Percentiles rank a stretch among this genome's conserved stretches.
Conservation (phyloP, 2,888 invertebrate genomes). For the Latrodectus hesperus region DNA sequence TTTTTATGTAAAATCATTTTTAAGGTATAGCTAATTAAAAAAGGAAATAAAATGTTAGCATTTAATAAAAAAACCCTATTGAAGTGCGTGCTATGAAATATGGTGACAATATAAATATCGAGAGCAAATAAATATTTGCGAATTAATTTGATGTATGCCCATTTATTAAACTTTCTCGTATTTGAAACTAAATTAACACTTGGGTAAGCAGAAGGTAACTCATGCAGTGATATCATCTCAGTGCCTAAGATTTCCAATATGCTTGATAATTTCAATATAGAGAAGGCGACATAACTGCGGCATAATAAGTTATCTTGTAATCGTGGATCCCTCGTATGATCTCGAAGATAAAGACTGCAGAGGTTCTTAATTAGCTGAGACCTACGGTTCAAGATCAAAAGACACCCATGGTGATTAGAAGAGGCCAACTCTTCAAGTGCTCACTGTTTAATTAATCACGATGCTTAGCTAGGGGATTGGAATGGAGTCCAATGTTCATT, state of each 20-base stretch:
- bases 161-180: too few relatives aligned
- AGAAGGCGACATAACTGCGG: slow-evolving; percentile 26
- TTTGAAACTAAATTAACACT: too few relatives aligned
- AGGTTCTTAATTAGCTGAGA: slow-evolving; percentile 46
- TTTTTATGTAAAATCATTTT: too few relatives aligned
- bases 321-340: slow-evolving; percentile 32
- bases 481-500: slow-evolving; percentile 47
- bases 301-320: slow-evolving; percentile 46
- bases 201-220: too few relatives aligned
- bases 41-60: too few relatives aligned
- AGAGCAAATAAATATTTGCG: too few relatives aligned
- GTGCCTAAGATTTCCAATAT: slow-evolving; percentile 2
- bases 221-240: background rate
- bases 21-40: too few relatives aligned
- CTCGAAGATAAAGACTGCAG: slow-evolving; percentile 57
- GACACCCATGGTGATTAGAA: slow-evolving; percentile 61
- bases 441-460: slow-evolving; percentile 61
- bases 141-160: too few relatives aligned
- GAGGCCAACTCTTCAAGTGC: slow-evolving; percentile 59
- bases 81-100: too few relatives aligned
- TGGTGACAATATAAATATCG: too few relatives aligned
- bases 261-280: slow-evolving; percentile 42
- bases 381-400: slow-evolving; percentile 56
- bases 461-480: slow-evolving; percentile 53
- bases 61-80: too few relatives aligned